Conservation (phyloP, 2,888 invertebrate genomes). For the Perizoma affinitatum region DNA sequence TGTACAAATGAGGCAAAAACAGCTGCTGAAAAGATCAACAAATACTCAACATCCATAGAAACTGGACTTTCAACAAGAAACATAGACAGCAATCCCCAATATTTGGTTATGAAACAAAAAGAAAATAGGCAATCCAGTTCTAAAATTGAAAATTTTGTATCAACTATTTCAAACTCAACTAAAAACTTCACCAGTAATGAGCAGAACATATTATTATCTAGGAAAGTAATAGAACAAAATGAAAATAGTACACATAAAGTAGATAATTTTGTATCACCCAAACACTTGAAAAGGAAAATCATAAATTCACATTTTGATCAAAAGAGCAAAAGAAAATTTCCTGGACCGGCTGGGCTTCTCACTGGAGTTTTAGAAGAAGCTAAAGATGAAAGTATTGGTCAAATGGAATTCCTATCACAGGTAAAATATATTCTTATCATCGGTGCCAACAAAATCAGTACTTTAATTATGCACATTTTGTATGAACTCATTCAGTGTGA, state of each 20-base stretch:
- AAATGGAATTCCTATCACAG: conserved; percentile 75
- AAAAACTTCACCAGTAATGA: neutral
- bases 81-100: neutral
- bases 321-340: conserved; percentile 74
- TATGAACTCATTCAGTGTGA: too few species aligned
- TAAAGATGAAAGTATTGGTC: conserved; percentile 63
- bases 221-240: conserved; percentile 3
- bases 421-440: conserved; percentile 42
- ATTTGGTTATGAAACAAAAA: neutral
- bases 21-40: conserved; percentile 1
- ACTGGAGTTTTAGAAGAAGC: conserved; percentile 61
- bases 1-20: conserved; percentile 17
- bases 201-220: neutral
- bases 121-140: neutral
- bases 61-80: neutral
- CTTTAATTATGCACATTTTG: too few species aligned
- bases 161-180: neutral
- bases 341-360: conserved; percentile 76
- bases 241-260: conserved; percentile 7
- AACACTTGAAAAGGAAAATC: conserved; percentile 70
- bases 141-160: neutral
- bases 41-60: neutral
- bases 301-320: conserved; percentile 71
- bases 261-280: conserved; percentile 48
- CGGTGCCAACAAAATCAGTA: too few species aligned